These are phyloP conservation scores for Pterostichus madidus DNA, from an alignment of 2,888 invertebrate species.

Conservation along the genomic window DNA sequence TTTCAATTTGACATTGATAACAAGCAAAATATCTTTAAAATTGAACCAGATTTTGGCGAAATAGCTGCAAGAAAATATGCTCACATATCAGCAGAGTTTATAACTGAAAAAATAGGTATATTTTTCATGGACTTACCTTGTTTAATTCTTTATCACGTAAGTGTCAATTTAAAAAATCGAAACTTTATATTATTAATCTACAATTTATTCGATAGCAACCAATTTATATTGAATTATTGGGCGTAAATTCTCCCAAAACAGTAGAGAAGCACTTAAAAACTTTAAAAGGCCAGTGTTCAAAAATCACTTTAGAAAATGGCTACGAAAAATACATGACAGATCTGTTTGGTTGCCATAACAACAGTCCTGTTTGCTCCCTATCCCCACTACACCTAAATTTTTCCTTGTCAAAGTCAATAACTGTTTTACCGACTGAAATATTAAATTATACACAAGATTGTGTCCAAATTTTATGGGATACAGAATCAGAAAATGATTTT, in stretches of 20 bases:
- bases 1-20: constrained; percentile 57
- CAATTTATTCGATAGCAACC: constrained; percentile 21
- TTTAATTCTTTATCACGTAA: constrained; percentile 46
- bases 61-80: constrained; percentile 7
- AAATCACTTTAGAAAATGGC: background rate
- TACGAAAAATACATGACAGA: constrained; percentile 26
- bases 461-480: constrained; percentile 6
- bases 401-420: background rate
- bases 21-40: constrained; percentile 46
- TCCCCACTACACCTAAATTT: background rate
- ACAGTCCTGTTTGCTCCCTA: background rate
- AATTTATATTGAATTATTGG: constrained; percentile 38
- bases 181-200: background rate
- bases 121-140: constrained; percentile 35
- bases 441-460: background rate
- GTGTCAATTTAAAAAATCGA: background rate
- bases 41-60: constrained; percentile 33
- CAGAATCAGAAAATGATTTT: background rate
- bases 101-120: constrained; percentile 26
- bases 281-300: background rate
- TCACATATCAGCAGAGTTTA: constrained; percentile 17
- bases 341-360: background rate
- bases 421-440: background rate
- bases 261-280: background rate
- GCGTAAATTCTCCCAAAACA: constrained; percentile 6